Evolutionary conservation across 2,888 invertebrate genomes (phyloP), one percentile per base, ranked within the genome.

Genomic region (Epinotia demarniana): DNA sequence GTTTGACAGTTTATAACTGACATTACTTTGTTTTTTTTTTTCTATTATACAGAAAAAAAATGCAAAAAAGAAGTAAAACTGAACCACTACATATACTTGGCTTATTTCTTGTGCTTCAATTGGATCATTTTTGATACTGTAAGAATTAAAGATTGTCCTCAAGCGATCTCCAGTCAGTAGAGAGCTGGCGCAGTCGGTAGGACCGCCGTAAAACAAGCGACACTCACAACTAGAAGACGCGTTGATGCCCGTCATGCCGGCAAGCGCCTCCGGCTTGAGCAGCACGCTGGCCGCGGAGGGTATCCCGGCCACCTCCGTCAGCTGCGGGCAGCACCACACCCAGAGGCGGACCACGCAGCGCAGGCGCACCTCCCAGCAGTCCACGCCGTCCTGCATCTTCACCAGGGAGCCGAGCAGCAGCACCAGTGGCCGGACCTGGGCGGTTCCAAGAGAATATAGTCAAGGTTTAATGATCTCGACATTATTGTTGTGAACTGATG

Each of bases 281-380:
- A 94, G 88, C 4, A 90, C 85, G 72, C 85, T 87, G 12, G 93
- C 91, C 0, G 93, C 93, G 0, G 93, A 92, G 18, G 90, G 85
- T 49, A 94, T 89, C 5, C 94, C 94, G 0, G 94, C 93, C 58
- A 92, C 92, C 81, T 93, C 94, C 0, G 94, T 93, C 70, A 94
- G 83, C 81, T 92, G 92, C 9, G 94, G 94, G 70, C 93, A 94
- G 79, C 94, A 94, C 94, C 94, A 94, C 60, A 94, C 93, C 93
- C 99, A 99, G 71, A 99, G 93, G 80, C 97, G 96, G 92, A 99
- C 97, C 77, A 99, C 97, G 86, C 97, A 97, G 64, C 97, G 96
- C 0, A 99, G 93, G 84, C 99, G 97, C 78, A 97, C 96, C 87
- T 99, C 99, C 99, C 99, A 99, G 86, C 98, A 99, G 4, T 97